These are phyloP conservation scores for Phenacoccus solenopsis DNA, from an alignment of 1,140 invertebrate genomes.

Conservation along the genomic window DNA sequence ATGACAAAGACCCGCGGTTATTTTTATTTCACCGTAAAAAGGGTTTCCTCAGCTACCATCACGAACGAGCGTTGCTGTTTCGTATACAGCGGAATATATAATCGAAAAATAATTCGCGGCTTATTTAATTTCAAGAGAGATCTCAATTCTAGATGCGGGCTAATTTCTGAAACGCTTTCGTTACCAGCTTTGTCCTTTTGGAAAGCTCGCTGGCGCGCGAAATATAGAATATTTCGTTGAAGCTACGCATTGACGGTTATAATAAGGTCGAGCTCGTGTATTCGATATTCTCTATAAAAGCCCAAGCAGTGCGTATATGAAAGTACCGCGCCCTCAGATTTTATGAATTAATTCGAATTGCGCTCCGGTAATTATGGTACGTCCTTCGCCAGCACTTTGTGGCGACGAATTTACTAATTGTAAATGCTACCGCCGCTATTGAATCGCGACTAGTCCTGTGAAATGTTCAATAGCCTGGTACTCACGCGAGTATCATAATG, in stretches of 20 bases:
- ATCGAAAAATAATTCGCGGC: background rate
- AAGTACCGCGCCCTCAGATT: background rate
- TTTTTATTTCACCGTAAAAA: background rate
- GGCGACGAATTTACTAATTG: no score
- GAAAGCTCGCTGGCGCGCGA: no score
- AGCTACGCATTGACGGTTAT: no score
- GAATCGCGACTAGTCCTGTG: no score
- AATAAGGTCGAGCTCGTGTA: background rate
- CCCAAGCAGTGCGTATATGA: background rate
- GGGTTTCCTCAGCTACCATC: background rate
- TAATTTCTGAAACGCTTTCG: background rate
- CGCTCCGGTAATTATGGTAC: background rate
- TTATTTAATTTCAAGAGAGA: background rate
- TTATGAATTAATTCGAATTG: background rate
- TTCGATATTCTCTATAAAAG: background rate
- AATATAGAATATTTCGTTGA: no score
- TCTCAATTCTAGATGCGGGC: background rate
- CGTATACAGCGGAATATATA: background rate
- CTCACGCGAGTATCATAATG: no score
- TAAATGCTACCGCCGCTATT: no score
- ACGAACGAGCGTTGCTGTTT: background rate
- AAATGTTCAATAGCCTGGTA: no score
- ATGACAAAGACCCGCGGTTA: background rate
- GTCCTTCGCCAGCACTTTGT: no score
- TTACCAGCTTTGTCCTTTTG: no score